phyloP scores from a whole-genome alignment of 2,888 invertebrate species.

The Hedychridium roseum region DNA sequence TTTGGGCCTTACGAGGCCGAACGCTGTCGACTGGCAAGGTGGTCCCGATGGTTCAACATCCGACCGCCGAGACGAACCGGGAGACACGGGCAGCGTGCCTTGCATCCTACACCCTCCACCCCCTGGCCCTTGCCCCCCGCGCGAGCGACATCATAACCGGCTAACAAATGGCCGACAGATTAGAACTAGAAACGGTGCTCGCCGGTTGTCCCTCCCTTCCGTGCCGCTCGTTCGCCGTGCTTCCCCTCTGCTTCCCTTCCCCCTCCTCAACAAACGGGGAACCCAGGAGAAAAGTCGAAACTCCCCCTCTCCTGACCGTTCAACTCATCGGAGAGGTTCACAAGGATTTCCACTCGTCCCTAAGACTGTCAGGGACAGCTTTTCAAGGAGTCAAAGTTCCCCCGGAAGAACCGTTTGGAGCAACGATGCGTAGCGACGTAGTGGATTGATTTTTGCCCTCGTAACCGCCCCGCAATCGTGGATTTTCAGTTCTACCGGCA shows the following conservation, averaged over 20 bases:
- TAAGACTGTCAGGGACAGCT: too few relatives aligned
- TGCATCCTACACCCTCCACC: conserved; percentile 31
- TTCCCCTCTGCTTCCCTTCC: conserved; percentile 13
- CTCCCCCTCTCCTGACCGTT: too few relatives aligned
- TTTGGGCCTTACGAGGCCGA: not conserved
- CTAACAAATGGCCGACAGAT: conserved; percentile 61
- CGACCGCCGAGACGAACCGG: conserved; percentile 45
- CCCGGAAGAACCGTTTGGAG: too few relatives aligned
- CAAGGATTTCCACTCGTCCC: too few relatives aligned
- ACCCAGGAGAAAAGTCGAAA: too few relatives aligned
- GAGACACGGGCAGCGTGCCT: conserved; percentile 50
- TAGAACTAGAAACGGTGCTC: conserved; percentile 55
- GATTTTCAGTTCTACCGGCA: too few relatives aligned
- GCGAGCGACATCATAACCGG: conserved; percentile 49
- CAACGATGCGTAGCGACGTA: too few relatives aligned
- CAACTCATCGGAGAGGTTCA: too few relatives aligned
- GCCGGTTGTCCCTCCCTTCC: conserved; percentile 18
- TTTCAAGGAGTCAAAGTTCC: too few relatives aligned
- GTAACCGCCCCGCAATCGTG: too few relatives aligned
- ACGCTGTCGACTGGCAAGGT: conserved; percentile 47
- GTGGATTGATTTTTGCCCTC: too few relatives aligned
- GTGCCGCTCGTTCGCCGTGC: conserved; percentile 20
- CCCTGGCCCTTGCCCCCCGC: conserved; percentile 23
- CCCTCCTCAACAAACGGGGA: too few relatives aligned
- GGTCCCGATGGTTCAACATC: conserved; percentile 47